phyloP scores from a whole-genome alignment of 2,113 vertebrate species.

The Trogon melanurus region DNA sequence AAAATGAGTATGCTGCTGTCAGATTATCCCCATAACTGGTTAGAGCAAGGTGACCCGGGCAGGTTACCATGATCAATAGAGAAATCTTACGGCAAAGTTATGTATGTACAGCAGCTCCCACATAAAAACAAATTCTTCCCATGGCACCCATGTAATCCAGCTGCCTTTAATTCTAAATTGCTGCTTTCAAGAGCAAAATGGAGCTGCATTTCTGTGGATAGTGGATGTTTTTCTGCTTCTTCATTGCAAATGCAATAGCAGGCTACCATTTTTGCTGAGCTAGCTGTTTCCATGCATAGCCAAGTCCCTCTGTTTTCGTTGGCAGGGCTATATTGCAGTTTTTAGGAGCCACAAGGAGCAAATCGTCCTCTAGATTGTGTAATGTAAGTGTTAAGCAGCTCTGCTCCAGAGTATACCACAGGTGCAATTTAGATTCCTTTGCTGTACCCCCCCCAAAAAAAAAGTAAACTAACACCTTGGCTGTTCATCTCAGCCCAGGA shows the following conservation, averaged over 20 bases:
- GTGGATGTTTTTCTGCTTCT: constrained; percentile 34
- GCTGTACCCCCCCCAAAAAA: background rate
- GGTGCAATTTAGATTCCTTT: constrained; percentile 21
- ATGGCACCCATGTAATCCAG: constrained; percentile 23
- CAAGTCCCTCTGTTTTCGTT: constrained; percentile 51
- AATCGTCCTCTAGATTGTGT: constrained; percentile 13
- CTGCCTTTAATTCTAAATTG: constrained; percentile 49
- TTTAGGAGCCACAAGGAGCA: constrained; percentile 48
- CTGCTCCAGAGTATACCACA: constrained; percentile 13
- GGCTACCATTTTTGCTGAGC: constrained; percentile 44
- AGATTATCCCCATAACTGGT: background rate
- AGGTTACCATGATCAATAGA: background rate
- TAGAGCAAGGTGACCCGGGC: constrained; percentile 15
- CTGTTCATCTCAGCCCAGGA: background rate
- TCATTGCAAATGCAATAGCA: constrained; percentile 31
- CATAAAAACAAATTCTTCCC: constrained; percentile 35
- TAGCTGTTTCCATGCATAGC: constrained; percentile 35
- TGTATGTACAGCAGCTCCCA: background rate
- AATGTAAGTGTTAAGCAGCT: constrained; percentile 41
- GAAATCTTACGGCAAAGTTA: background rate
- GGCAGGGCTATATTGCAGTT: constrained; percentile 32
- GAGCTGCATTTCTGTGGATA: constrained; percentile 50
- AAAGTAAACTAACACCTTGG: constrained; percentile 23
- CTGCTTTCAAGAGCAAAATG: constrained; percentile 41
- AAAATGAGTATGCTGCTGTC: background rate